phyloP scores from a whole-genome alignment of 1,140 invertebrate species.

The Caligus rogercresseyi region DNA sequence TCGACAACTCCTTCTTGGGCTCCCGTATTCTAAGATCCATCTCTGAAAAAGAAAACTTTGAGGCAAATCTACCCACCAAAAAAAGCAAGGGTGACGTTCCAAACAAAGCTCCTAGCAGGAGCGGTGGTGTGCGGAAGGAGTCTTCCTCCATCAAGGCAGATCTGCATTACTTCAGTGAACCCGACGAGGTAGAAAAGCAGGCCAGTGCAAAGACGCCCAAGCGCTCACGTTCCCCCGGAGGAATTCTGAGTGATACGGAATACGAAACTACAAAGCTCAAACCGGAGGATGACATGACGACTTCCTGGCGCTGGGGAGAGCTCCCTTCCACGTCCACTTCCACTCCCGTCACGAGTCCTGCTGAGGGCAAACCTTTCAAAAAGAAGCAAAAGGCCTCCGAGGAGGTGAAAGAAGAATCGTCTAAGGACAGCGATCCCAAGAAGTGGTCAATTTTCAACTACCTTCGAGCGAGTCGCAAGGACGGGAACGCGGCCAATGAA shows the following conservation, averaged over 20 bases:
- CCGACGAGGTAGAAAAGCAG: not conserved
- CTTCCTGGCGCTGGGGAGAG: slow-evolving; percentile 90
- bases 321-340: slow-evolving; percentile 40
- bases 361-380: not conserved
- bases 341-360: slow-evolving; percentile 18
- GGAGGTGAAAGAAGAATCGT: not conserved
- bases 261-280: slow-evolving; percentile 29
- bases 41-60: not conserved
- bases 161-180: slow-evolving; percentile 9
- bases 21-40: not conserved
- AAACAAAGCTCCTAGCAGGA: not conserved
- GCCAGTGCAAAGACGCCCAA: not conserved
- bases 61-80: too few relatives aligned
- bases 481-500: slow-evolving; percentile 47
- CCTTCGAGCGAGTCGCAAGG: slow-evolving; percentile 78
- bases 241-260: slow-evolving; percentile 25
- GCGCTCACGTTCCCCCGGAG: not conserved
- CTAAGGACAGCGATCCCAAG: not conserved
- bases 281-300: slow-evolving; percentile 33
- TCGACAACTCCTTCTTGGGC: not conserved
- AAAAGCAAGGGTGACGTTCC: too few relatives aligned
- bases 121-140: not conserved
- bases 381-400: not conserved
- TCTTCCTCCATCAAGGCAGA: not conserved
- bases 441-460: slow-evolving; percentile 40